Evolutionary conservation across 2,888 invertebrate genomes (phyloP).

Genomic region (Synanthedon andrenaeformis): DNA sequence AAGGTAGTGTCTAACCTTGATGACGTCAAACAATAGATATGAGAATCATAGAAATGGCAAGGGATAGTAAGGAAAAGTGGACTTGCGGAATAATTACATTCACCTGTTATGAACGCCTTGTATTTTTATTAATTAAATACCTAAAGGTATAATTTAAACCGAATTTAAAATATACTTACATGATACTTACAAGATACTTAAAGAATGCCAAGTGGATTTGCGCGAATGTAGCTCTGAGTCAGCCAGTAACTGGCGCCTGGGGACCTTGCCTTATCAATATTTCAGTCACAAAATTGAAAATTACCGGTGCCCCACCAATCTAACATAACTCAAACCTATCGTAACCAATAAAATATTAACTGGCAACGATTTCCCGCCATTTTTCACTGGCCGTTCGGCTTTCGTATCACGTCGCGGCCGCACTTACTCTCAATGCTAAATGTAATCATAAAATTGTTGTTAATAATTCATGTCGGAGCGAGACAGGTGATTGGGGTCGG

Average conservation of each 20-base stretch:
- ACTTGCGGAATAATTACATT: too few relatives aligned
- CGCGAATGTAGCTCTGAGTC: conserved; percentile 1
- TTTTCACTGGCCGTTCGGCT: conserved; percentile 54
- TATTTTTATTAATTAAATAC: too few relatives aligned
- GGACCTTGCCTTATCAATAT: conserved; percentile 52
- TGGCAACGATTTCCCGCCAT: conserved; percentile 56
- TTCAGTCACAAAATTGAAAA: conserved; percentile 67
- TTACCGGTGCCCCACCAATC: conserved; percentile 45
- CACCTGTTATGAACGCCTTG: too few relatives aligned
- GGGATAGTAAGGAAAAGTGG: too few relatives aligned
- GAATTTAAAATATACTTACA: too few relatives aligned
- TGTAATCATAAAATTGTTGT: conserved; percentile 70
- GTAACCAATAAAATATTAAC: conserved; percentile 68
- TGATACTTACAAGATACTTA: neutral
- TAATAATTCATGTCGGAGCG: conserved; percentile 58
- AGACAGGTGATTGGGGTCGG: conserved; percentile 18
- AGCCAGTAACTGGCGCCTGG: conserved; percentile 6
- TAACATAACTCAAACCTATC: conserved; percentile 65
- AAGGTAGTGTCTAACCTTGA: too few relatives aligned
- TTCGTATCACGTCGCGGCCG: conserved; percentile 55
- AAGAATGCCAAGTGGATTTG: neutral
- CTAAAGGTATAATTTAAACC: too few relatives aligned
- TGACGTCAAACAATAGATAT: too few relatives aligned
- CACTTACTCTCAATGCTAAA: conserved; percentile 62
- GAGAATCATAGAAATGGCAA: too few relatives aligned